Conservation (phyloP, 1,140 invertebrate species). For the Procambarus virginalis region DNA sequence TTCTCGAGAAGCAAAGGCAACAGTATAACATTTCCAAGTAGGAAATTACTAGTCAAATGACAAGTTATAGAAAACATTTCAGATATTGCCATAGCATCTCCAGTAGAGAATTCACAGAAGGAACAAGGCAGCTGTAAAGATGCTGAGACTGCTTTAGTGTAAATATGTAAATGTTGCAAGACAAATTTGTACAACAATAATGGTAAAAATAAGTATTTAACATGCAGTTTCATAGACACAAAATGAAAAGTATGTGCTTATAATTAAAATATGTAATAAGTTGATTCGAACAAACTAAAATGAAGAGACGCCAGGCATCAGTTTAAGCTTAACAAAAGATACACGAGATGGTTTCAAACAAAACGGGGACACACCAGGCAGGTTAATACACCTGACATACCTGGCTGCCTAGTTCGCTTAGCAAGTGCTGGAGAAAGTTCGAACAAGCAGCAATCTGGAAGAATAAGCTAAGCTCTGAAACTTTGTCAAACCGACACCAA, state of each 20-base stretch:
- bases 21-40: no score
- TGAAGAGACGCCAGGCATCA: background rate
- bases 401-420: slow-evolving; percentile 28
- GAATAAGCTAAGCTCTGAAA: slow-evolving; percentile 44
- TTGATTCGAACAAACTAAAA: background rate
- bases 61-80: no score
- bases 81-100: no score
- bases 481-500: slow-evolving; percentile 1
- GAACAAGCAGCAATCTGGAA: slow-evolving; percentile 61
- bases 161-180: no score
- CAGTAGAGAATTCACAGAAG: no score
- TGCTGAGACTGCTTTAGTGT: no score
- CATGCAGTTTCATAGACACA: background rate
- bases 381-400: slow-evolving; percentile 36
- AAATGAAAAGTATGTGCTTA: no score
- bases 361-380: slow-evolving; percentile 14
- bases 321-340: background rate
- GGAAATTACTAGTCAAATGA: no score
- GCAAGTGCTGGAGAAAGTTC: slow-evolving; percentile 49
- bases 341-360: background rate
- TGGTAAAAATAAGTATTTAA: background rate
- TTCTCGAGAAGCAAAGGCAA: no score
- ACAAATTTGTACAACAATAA: background rate
- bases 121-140: no score
- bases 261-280: background rate